Evolutionary conservation across 35 echinoderm and acorn worm species (phyloP).

Genomic region (Heliocidaris tuberculata): DNA sequence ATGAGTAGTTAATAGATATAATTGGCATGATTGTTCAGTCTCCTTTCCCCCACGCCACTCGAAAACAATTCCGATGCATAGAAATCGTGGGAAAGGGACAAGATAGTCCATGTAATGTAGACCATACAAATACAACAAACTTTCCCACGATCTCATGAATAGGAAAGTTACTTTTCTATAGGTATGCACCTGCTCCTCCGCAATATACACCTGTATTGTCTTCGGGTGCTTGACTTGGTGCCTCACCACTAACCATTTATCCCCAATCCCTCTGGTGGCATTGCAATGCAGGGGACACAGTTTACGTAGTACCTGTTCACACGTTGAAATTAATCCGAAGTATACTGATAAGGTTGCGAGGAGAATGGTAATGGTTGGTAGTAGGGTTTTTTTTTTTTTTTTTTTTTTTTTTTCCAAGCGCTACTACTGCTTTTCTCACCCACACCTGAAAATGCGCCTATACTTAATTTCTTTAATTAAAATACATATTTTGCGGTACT

Average conservation of each 20-base stretch:
- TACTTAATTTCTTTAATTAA: too few relatives aligned
- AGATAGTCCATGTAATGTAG: neutral
- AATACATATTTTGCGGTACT: too few relatives aligned
- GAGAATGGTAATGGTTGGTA: too few relatives aligned
- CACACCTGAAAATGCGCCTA: too few relatives aligned
- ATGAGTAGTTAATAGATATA: neutral
- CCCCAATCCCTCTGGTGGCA: neutral
- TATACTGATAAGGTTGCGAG: too few relatives aligned
- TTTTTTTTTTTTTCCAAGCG: too few relatives aligned
- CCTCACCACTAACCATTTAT: neutral
- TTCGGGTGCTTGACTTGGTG: conserved; percentile 15
- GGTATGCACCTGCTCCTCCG: neutral
- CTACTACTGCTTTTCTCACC: too few relatives aligned
- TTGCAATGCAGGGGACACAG: neutral
- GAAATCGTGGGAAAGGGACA: conserved; percentile 20
- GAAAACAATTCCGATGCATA: neutral
- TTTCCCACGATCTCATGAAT: conserved; percentile 31
- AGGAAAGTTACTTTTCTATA: conserved; percentile 35
- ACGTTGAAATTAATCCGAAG: neutral
- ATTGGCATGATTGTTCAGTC: neutral
- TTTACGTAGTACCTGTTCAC: neutral
- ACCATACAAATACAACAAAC: conserved; percentile 15
- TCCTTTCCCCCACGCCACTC: neutral
- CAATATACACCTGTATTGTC: neutral
- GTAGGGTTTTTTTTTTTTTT: too few relatives aligned